Evolutionary conservation across 2,797 vertebrate species (phyloP).

Genomic region (Sebastes goodei): DNA sequence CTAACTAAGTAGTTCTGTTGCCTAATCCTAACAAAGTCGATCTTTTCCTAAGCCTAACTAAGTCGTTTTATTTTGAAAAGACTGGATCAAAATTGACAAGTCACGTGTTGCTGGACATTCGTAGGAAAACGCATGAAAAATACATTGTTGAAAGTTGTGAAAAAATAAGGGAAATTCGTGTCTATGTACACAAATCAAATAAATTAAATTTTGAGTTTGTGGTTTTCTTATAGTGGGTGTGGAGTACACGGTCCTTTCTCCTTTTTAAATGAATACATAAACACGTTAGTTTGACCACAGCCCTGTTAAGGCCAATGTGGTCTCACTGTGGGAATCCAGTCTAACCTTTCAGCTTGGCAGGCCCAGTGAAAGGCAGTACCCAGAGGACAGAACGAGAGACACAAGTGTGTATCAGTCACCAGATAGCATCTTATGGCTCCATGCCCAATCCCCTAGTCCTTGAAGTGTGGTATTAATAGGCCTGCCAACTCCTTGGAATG

Average conservation of each 20-base stretch:
- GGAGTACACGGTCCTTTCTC: background rate
- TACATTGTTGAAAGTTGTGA: no score
- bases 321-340: constrained; percentile 59
- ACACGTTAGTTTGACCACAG: constrained; percentile 34
- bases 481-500: constrained; percentile 79
- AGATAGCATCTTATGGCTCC: constrained; percentile 77
- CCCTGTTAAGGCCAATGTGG: constrained; percentile 30
- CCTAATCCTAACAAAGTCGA: no score
- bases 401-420: constrained; percentile 78
- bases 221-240: background rate
- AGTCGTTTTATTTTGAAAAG: no score
- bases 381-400: constrained; percentile 73
- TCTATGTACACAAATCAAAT: no score
- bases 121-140: no score
- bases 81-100: no score
- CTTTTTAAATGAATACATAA: constrained; percentile 28
- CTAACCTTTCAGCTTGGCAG: constrained; percentile 73
- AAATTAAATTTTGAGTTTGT: background rate
- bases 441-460: constrained; percentile 71
- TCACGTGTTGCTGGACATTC: rapidly evolving
- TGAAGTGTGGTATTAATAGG: constrained; percentile 81
- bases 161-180: no score
- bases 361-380: constrained; percentile 63
- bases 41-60: no score
- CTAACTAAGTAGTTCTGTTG: no score